These are phyloP conservation scores for Carassius auratus DNA, from an alignment of 2,113 vertebrate species.

Conservation along the genomic window DNA sequence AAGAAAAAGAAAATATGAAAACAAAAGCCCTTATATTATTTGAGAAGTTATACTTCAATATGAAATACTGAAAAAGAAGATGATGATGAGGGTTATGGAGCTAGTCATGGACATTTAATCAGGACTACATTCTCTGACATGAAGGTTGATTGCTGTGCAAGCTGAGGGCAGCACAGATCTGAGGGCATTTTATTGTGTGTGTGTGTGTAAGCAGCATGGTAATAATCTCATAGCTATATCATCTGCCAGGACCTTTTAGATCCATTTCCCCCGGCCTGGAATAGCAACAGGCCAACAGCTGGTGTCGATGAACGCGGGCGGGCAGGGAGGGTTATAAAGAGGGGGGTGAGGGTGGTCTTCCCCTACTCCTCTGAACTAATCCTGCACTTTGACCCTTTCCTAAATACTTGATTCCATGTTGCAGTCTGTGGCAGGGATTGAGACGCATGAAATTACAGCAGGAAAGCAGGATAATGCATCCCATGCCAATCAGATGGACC, in stretches of 20 bases:
- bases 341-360: not conserved
- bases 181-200: slow-evolving; percentile 5
- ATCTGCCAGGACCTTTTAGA: slow-evolving; percentile 55
- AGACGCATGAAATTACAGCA: slow-evolving; percentile 4
- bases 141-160: slow-evolving; percentile 38
- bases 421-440: slow-evolving; percentile 20
- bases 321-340: not conserved
- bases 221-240: slow-evolving; percentile 52
- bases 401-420: slow-evolving; percentile 39
- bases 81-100: slow-evolving; percentile 4
- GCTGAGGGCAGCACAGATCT: slow-evolving; percentile 32
- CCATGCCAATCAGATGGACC: not conserved
- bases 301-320: slow-evolving; percentile 33
- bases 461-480: slow-evolving; percentile 24
- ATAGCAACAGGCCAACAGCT: slow-evolving; percentile 53
- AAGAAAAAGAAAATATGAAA: not conserved
- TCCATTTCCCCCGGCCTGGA: slow-evolving; percentile 44
- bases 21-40: not conserved
- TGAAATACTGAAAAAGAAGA: slow-evolving; percentile 16
- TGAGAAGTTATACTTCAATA: not conserved
- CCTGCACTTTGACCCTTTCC: slow-evolving; percentile 49
- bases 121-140: slow-evolving; percentile 30
- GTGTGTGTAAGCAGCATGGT: slow-evolving; percentile 34
- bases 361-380: slow-evolving; percentile 39
- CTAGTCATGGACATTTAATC: slow-evolving; percentile 17